A percentile compares a stretch with the other conserved stretches of the same genome.
phyloP scores from a whole-genome alignment of 2,113 vertebrate genomes.

The Gallinago paraguaiae region DNA sequence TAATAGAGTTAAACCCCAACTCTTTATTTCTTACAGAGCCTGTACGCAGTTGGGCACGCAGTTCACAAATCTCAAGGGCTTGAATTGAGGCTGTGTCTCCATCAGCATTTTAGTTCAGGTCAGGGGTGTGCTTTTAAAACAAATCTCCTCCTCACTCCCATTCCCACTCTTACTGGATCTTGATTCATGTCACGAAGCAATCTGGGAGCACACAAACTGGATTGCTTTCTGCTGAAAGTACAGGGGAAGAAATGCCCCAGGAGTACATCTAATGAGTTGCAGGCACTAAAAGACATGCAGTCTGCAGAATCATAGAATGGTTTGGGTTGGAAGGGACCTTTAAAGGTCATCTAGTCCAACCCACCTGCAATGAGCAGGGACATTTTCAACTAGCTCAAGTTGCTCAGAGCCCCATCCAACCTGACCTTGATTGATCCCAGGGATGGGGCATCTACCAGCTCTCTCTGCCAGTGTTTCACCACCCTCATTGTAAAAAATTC shows the following conservation, averaged over 20 bases:
- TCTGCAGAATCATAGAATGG: neutral
- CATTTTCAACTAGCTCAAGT: neutral
- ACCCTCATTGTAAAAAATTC: neutral
- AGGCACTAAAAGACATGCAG: neutral
- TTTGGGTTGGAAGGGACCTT: neutral
- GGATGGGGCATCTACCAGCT: neutral
- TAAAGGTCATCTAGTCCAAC: neutral
- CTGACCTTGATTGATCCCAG: neutral
- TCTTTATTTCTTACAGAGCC: neutral
- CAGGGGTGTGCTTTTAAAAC: neutral
- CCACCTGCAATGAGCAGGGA: neutral
- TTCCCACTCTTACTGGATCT: neutral
- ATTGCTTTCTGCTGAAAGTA: neutral
- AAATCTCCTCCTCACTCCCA: neutral
- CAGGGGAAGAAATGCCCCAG: neutral
- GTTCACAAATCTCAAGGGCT: neutral
- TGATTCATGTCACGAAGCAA: neutral
- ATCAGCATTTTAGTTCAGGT: neutral
- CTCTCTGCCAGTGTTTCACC: neutral
- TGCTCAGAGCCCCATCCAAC: neutral
- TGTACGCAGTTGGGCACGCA: neutral
- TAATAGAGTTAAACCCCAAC: neutral
- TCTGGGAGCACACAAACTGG: neutral
- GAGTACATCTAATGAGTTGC: neutral
- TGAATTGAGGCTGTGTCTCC: neutral